phyloP scores from a whole-genome alignment of 2,113 vertebrate species.

The Globicephala melas region DNA sequence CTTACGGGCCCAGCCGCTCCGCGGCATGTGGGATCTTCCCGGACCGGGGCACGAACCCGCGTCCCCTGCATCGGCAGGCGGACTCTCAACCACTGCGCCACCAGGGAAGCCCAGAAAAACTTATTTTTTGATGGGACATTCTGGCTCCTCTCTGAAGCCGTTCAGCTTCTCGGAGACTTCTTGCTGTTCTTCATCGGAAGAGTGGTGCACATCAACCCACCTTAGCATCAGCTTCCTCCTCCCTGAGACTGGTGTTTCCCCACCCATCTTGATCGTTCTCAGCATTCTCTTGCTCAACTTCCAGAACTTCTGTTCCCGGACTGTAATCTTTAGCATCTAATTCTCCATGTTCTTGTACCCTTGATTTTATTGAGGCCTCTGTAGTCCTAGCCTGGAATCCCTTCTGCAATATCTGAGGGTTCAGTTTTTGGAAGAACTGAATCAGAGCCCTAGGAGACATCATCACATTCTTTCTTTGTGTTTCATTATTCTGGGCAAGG shows the following conservation, averaged over 20 bases:
- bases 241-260: conserved; percentile 88
- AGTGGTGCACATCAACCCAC: conserved; percentile 88
- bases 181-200: conserved; percentile 87
- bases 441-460: conserved; percentile 92
- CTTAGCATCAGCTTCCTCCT: conserved; percentile 85
- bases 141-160: conserved; percentile 83
- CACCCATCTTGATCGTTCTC: conserved; percentile 80
- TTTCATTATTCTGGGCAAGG: conserved; percentile 89
- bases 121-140: conserved; percentile 88
- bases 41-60: too few relatives aligned
- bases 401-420: conserved; percentile 93
- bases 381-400: conserved; percentile 90
- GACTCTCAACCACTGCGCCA: too few relatives aligned
- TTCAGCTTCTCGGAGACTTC: conserved; percentile 86
- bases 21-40: too few relatives aligned
- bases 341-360: conserved; percentile 88
- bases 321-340: conserved; percentile 89
- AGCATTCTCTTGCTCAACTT: conserved; percentile 81
- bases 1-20: too few relatives aligned
- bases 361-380: conserved; percentile 85
- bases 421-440: conserved; percentile 93
- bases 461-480: conserved; percentile 93
- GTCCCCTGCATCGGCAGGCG: too few relatives aligned
- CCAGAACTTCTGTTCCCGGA: conserved; percentile 90
- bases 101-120: conserved; percentile 78